phyloP scores from a whole-genome alignment of 2,113 vertebrate genomes.

The Diphyllodes magnificus region DNA sequence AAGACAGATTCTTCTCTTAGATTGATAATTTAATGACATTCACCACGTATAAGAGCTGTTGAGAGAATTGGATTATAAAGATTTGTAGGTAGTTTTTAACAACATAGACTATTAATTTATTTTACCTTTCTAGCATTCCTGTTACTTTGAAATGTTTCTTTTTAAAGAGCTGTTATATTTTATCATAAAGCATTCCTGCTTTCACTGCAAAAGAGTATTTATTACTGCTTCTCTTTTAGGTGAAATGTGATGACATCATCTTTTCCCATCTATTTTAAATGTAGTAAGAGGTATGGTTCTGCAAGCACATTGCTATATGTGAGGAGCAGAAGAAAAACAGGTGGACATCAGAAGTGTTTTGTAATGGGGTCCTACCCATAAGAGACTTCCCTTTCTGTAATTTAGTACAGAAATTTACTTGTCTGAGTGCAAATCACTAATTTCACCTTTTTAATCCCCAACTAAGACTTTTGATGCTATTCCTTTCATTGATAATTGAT shows the following conservation, averaged over 20 bases:
- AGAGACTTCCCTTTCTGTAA: neutral
- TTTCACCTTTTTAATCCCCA: neutral
- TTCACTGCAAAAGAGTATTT: constrained; percentile 5
- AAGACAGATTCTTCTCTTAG: neutral
- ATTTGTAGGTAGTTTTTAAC: constrained; percentile 24
- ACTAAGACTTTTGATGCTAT: neutral
- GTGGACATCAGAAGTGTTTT: neutral
- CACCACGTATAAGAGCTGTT: neutral
- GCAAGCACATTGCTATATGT: neutral
- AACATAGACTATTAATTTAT: constrained; percentile 44
- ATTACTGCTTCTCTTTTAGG: neutral
- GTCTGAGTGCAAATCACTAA: neutral
- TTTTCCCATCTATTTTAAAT: neutral
- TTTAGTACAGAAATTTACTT: neutral
- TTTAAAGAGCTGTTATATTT: constrained; percentile 38
- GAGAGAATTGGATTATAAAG: constrained; percentile 35
- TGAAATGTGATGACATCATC: neutral
- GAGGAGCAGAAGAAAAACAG: neutral
- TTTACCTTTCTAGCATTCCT: constrained; percentile 27
- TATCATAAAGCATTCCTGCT: constrained; percentile 10
- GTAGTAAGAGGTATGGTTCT: neutral
- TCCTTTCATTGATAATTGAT: neutral
- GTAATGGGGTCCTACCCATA: neutral
- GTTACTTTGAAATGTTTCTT: constrained; percentile 54
- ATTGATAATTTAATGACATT: neutral